Evolutionary conservation across 2,888 invertebrate species (phyloP), one percentile per base, ranked within the genome.

Genomic region (Apodemia mormo): DNA sequence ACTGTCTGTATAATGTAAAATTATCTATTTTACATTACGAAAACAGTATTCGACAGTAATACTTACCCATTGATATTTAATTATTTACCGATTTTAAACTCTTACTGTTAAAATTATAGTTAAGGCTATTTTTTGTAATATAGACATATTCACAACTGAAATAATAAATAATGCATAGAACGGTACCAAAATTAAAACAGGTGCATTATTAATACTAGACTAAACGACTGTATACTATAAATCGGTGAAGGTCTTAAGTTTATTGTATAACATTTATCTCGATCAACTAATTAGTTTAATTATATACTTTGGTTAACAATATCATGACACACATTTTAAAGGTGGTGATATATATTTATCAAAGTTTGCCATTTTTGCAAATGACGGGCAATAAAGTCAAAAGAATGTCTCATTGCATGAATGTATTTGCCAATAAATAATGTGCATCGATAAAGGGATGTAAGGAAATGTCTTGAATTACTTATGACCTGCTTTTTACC

Each of bases 361-460:
- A 58, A 14, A 6, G 5, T 61, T 61, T 14, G 22, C 45, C 61
- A 61, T 70, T 64, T 22, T 67, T 40, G 8, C 6, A 45, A 37
- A 65, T 12, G n/a, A 68, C 29, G 33, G 56, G 61, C 14, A 30
- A 68, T 33, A 33, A 33, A 33, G 14, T 30, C 4, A 61, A 30
- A 30, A 30, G 12, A 58, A 30, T 10, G 30, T 61, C 37, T n/a
- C 65, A 65, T 65, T 83, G 92, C 92, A 90, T 92, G 90, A 89
- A 90, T 89, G 92, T 92, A 88, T 92, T 92, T 92, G 92, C 92
- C 92, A 92, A 92, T 92, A 92, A 92, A 90, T 89, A 86, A 85
- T 82, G 76, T 83, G 72, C 77, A 78, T 82, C 76, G 77, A 74
- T 79, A 77, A 80, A 78, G 78, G 79, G 71, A 74, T 72, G 73